Conservation (phyloP, 2,113 vertebrate species). For the Meleagris gallopavo region DNA sequence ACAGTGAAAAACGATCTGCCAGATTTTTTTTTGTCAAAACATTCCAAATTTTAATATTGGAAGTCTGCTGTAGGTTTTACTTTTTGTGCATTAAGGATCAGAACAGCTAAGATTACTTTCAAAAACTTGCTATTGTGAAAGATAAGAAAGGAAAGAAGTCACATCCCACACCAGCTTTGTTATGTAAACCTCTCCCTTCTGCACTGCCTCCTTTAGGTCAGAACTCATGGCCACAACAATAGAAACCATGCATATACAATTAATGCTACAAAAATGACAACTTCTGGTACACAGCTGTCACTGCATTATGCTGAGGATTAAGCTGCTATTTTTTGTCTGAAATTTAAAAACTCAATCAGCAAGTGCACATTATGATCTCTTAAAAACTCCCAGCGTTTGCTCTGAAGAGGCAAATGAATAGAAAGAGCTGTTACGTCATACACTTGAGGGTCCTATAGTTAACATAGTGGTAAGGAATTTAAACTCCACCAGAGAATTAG, state of each 20-base stretch:
- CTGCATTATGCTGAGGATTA: not conserved
- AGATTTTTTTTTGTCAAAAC: not conserved
- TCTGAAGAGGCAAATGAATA: not conserved
- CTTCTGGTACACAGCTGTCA: not conserved
- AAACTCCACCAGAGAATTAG: not conserved
- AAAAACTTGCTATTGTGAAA: not conserved
- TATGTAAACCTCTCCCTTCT: not conserved
- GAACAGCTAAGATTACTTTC: not conserved
- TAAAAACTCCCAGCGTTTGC: not conserved
- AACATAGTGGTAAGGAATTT: not conserved
- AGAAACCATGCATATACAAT: not conserved
- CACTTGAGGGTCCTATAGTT: not conserved
- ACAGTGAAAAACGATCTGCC: not conserved
- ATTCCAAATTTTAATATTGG: not conserved
- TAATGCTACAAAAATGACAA: not conserved
- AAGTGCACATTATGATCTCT: not conserved
- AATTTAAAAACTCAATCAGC: not conserved
- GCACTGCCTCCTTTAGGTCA: not conserved
- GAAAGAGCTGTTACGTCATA: not conserved
- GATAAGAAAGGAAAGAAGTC: not conserved
- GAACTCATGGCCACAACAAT: not conserved
- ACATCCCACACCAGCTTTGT: not conserved
- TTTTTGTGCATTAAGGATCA: not conserved
- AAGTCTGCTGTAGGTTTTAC: not conserved
- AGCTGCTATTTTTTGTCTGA: not conserved